These are phyloP conservation scores for Subanguina moxae DNA, from an alignment of 1,140 invertebrate species.

Conservation along the genomic window DNA sequence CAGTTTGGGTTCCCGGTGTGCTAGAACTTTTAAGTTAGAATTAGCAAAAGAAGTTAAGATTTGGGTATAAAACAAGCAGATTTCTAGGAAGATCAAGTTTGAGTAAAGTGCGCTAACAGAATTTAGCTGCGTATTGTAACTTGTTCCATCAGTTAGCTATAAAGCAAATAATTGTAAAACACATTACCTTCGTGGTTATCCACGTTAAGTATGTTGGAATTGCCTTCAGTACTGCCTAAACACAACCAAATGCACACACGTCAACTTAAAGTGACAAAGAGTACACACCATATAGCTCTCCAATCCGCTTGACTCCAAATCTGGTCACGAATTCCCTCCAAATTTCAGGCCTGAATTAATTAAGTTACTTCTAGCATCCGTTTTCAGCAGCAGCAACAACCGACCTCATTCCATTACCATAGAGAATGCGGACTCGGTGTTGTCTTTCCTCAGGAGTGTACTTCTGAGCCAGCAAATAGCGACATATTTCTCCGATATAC, in stretches of 20 bases:
- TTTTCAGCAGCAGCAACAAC: neutral
- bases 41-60: too few species aligned
- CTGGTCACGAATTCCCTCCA: slow-evolving; percentile 85
- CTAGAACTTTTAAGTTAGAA: too few species aligned
- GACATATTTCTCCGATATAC: slow-evolving; percentile 97
- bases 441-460: slow-evolving; percentile 72
- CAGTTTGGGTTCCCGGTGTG: too few species aligned
- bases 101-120: too few species aligned
- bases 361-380: too few species aligned
- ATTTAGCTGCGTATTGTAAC: too few species aligned
- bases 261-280: too few species aligned
- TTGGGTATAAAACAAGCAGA: too few species aligned
- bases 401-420: slow-evolving; percentile 4
- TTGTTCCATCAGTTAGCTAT: too few species aligned
- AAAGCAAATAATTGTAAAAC: too few species aligned
- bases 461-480: slow-evolving; percentile 86
- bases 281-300: slow-evolving; percentile 91
- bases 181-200: slow-evolving; percentile 70
- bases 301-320: slow-evolving; percentile 78
- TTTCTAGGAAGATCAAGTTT: too few species aligned
- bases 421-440: slow-evolving; percentile 70
- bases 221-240: slow-evolving; percentile 80
- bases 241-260: slow-evolving; percentile 3
- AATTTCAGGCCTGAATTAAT: slow-evolving; percentile 86
- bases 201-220: slow-evolving; percentile 73